A percentile compares a stretch with the other conserved stretches of the same genome.
Evolutionary conservation across 2,113 vertebrate genomes (phyloP).

Genomic region (Helogale parvula): DNA sequence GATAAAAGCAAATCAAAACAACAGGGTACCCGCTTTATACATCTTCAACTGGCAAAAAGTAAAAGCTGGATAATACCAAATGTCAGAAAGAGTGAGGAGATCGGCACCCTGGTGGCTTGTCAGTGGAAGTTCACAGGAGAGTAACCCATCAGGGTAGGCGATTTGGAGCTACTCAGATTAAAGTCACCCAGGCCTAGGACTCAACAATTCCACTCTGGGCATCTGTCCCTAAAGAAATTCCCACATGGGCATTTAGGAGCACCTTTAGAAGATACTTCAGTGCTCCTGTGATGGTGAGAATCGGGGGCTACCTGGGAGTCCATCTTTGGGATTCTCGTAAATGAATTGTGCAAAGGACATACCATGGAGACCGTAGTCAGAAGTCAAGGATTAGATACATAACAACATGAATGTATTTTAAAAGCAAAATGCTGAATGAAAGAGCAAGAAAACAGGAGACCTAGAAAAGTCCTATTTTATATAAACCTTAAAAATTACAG

Average conservation of each 20-base stretch:
- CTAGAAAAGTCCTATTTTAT: not conserved
- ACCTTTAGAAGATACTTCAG: not conserved
- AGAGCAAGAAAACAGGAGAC: not conserved
- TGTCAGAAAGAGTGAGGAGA: not conserved
- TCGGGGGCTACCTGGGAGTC: not conserved
- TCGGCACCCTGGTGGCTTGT: accelerated
- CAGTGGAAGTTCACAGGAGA: not conserved
- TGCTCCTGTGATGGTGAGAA: not conserved
- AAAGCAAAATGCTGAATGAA: not conserved
- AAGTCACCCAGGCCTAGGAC: not conserved
- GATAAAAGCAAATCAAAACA: not conserved
- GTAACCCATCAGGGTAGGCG: not conserved
- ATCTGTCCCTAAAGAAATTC: not conserved
- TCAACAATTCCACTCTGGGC: not conserved
- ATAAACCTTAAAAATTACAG: not conserved
- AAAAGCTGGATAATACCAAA: not conserved
- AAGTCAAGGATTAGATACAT: not conserved
- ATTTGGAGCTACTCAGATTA: not conserved
- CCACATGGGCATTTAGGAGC: not conserved
- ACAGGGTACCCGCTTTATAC: not conserved
- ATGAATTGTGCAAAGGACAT: not conserved
- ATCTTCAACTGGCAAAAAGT: not conserved
- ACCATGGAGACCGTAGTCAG: not conserved
- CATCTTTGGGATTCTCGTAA: not conserved
- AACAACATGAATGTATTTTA: not conserved